These are phyloP conservation scores for Cyanocitta stelleri DNA, from an alignment of 2,113 vertebrate genomes.

Conservation along the genomic window DNA sequence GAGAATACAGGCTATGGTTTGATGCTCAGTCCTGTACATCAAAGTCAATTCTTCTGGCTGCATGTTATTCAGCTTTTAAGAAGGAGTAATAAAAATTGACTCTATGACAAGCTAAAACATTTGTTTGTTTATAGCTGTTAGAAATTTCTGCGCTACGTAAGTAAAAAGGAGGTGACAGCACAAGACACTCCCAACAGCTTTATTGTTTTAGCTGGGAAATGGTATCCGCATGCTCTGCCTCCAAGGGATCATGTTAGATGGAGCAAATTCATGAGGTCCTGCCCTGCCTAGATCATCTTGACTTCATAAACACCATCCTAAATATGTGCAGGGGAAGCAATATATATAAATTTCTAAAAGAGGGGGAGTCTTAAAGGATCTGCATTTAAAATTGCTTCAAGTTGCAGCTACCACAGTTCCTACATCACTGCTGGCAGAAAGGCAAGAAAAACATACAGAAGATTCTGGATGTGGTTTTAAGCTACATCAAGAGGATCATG, in stretches of 20 bases:
- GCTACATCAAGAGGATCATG: neutral
- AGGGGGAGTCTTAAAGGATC: neutral
- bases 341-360: neutral
- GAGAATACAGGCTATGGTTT: neutral
- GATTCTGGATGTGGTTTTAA: neutral
- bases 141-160: neutral
- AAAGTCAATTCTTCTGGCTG: neutral
- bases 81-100: slow-evolving; percentile 11
- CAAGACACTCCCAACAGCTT: neutral
- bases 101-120: neutral
- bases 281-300: neutral
- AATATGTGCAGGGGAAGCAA: neutral
- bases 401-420: neutral
- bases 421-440: neutral
- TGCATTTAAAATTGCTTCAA: neutral
- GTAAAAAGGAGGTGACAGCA: neutral
- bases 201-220: neutral
- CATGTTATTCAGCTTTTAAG: neutral
- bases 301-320: neutral
- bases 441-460: neutral
- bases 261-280: neutral
- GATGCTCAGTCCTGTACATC: neutral
- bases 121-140: neutral
- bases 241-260: neutral
- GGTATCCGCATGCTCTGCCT: neutral